A percentile compares a stretch with the other conserved stretches of the same genome.
phyloP scores from a whole-genome alignment of 2,797 vertebrate species.

The Acropternis orthonyx region DNA sequence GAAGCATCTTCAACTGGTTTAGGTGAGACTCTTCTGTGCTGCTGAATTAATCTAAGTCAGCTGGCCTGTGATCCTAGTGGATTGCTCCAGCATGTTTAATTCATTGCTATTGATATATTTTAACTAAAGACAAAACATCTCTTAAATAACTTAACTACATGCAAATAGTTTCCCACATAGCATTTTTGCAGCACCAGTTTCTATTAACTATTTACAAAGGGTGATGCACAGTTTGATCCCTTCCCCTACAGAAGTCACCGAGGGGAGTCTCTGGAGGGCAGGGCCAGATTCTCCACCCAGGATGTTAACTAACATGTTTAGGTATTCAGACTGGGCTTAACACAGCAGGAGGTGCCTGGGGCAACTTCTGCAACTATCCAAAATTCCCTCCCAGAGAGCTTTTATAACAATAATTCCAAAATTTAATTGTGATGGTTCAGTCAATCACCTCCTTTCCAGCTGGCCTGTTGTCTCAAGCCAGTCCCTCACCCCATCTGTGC shows the following conservation, averaged over 20 bases:
- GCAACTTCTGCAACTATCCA: not conserved
- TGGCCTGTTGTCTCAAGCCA: not conserved
- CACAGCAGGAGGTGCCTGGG: slow-evolving; percentile 4
- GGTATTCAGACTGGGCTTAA: not conserved
- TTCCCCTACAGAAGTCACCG: not conserved
- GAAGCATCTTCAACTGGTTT: not conserved
- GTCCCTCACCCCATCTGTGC: not conserved
- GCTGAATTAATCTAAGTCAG: not conserved
- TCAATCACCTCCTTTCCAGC: not conserved
- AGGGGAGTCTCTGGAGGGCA: not conserved
- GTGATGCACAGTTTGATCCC: not conserved
- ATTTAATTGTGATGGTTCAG: not conserved
- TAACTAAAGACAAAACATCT: not conserved
- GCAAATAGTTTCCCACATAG: not conserved
- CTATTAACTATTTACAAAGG: not conserved
- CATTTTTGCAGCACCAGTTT: not conserved
- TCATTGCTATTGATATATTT: not conserved
- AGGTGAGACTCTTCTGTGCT: not conserved
- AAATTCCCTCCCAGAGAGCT: not conserved
- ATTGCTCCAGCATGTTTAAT: not conserved
- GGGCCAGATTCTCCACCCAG: not conserved
- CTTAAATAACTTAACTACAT: not conserved
- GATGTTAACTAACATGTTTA: not conserved
- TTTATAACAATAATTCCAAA: not conserved
- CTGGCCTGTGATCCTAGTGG: not conserved